These are phyloP conservation scores for Rhombomys opimus DNA, from an alignment of 2,113 vertebrate genomes.

Conservation along the genomic window DNA sequence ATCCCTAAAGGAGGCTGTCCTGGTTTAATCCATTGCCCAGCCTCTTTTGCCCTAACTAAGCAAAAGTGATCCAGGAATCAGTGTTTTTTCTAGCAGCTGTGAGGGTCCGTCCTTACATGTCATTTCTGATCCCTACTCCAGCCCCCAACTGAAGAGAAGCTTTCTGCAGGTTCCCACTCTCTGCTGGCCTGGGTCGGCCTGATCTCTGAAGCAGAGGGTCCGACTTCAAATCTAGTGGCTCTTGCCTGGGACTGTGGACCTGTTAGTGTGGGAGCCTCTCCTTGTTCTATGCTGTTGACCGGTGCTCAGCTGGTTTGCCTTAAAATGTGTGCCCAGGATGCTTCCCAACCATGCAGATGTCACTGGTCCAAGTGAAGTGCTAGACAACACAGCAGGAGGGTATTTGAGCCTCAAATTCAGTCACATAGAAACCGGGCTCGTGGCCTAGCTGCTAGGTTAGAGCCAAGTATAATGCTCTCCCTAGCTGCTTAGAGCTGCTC, in stretches of 20 bases:
- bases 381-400: neutral
- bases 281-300: neutral
- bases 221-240: neutral
- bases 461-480: neutral
- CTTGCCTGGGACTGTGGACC: neutral
- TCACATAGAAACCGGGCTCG: constrained; percentile 16
- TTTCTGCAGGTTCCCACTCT: neutral
- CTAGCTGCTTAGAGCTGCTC: neutral
- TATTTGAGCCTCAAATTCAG: neutral
- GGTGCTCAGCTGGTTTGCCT: neutral
- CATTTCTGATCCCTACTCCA: neutral
- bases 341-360: neutral
- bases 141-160: neutral
- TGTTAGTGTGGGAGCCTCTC: neutral
- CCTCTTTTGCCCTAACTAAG: neutral
- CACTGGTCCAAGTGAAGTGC: neutral
- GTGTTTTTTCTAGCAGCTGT: neutral
- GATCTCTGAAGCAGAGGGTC: neutral
- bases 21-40: neutral
- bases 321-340: neutral
- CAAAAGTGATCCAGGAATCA: neutral
- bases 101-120: neutral
- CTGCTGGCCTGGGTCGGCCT: too few species aligned
- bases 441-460: neutral
- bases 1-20: neutral